Base-by-base conservation (phyloP, 1,140 invertebrate genomes). In the Aradophagus sp. region DNA sequence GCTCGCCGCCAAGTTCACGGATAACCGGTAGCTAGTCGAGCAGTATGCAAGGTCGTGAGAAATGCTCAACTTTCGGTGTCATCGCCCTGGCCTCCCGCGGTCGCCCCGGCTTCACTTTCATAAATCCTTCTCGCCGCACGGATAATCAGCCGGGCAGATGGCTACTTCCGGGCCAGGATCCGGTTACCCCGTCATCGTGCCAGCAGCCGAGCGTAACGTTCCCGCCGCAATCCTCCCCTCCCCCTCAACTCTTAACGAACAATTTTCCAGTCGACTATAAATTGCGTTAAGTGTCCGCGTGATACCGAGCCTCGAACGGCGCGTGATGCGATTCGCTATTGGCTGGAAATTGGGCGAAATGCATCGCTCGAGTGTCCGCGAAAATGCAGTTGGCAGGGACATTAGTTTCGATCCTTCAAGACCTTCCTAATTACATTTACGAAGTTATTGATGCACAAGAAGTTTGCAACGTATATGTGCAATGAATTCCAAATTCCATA, bases 41-140 rank as follows among this genome's bases (percentile, higher is more conserved):
- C 63, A 62, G 61, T 65, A 55, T 69, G 61, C 76, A 77, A 77
- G 76, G 76, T 77, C 76, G 74, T 77, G 76, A 77, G 76, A 77
- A 77, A 72, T 73, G 70, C 68, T 75, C 71, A 75, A 74, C 76
- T 77, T 74, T 75, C 71, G 48, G 66, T 77, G 65, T 75, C 73
- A 75, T 77, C 71, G 70, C 58, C 70, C 69, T 69, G 56, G 55
- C 67, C 63, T 66, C 42, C 42, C 41, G 55, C 38, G 34, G 29
- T 23, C 29, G 38, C 44, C 41, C 31, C 58, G 66, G 26, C 69
- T 72, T 75, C 65, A 75, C 74, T 76, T 76, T 76, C 74, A 67
- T 70, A 69, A 75, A 75, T 75, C 59, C 38, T 56, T 50, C 63
- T 45, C 16, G 41, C 14, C 27, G 56, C 31, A 47, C 59, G 55